Evolutionary conservation across 2,888 invertebrate genomes (phyloP).

Genomic region (Lissocephala sabroskyi): DNA sequence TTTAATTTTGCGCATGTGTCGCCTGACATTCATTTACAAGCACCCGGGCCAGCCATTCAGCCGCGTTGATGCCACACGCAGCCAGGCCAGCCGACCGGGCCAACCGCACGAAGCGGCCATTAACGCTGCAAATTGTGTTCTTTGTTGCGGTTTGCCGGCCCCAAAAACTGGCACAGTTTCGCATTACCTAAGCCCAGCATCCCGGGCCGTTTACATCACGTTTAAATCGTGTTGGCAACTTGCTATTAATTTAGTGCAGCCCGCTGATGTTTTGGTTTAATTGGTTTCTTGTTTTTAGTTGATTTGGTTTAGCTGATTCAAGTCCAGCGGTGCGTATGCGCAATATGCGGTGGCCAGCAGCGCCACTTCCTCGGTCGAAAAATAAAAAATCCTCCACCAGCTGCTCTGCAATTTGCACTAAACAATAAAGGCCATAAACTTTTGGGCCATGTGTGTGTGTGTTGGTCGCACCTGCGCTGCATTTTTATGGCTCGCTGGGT

Average conservation of each 20-base stretch:
- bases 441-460: constrained; percentile 17
- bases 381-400: constrained; percentile 10
- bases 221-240: constrained; percentile 16
- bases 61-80: constrained; percentile 5
- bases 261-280: constrained; percentile 42
- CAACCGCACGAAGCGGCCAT: constrained; percentile 27
- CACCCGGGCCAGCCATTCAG: background rate
- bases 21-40: constrained; percentile 38
- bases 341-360: constrained; percentile 25
- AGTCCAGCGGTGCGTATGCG: constrained; percentile 57
- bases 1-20: constrained; percentile 7
- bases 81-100: background rate
- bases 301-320: constrained; percentile 37
- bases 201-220: background rate
- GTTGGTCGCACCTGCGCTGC: constrained; percentile 25
- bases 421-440: constrained; percentile 29
- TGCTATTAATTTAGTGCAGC: constrained; percentile 57
- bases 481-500: background rate
- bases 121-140: constrained; percentile 62
- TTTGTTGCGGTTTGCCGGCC: constrained; percentile 46
- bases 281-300: constrained; percentile 45
- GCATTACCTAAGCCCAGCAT: constrained; percentile 1
- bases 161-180: constrained; percentile 15
- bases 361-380: background rate
- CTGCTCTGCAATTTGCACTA: background rate